Percentiles rank a stretch among this genome's conserved stretches.
phyloP scores from a whole-genome alignment of 2,888 invertebrate genomes.

The Teleogryllus oceanicus region DNA sequence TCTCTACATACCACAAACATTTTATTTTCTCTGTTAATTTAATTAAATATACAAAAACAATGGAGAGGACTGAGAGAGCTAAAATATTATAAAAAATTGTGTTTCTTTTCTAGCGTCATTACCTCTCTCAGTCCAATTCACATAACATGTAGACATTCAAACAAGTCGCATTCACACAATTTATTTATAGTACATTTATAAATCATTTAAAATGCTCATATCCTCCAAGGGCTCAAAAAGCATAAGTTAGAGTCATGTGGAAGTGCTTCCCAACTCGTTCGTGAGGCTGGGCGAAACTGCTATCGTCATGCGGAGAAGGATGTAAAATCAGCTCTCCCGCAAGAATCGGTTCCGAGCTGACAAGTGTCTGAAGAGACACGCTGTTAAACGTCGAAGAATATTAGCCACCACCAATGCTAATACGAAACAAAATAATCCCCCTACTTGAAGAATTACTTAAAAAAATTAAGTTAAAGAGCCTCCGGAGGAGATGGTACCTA shows the following conservation, averaged over 20 bases:
- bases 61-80: slow-evolving; percentile 33
- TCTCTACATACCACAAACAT: slow-evolving; percentile 20
- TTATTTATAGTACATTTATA: slow-evolving; percentile 36
- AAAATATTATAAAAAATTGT: slow-evolving; percentile 28
- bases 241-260: slow-evolving; percentile 20
- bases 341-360: too few relatives aligned
- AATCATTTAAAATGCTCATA: slow-evolving; percentile 35
- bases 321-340: too few relatives aligned
- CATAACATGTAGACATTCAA: slow-evolving; percentile 27
- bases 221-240: slow-evolving; percentile 37
- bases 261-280: neutral
- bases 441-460: slow-evolving; percentile 28
- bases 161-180: slow-evolving; percentile 26
- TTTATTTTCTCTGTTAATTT: slow-evolving; percentile 20
- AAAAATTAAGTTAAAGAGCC: slow-evolving; percentile 31
- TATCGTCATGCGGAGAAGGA: too few relatives aligned
- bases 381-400: slow-evolving; percentile 22
- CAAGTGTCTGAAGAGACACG: neutral
- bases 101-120: slow-evolving; percentile 29
- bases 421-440: slow-evolving; percentile 33
- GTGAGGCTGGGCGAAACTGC: neutral
- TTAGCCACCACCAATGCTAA: slow-evolving; percentile 34
- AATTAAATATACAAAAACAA: slow-evolving; percentile 35
- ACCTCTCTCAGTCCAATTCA: slow-evolving; percentile 29
- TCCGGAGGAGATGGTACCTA: slow-evolving; percentile 37